Base-by-base conservation (phyloP, 2,797 vertebrate genomes). In the Siniperca undulata region DNA sequence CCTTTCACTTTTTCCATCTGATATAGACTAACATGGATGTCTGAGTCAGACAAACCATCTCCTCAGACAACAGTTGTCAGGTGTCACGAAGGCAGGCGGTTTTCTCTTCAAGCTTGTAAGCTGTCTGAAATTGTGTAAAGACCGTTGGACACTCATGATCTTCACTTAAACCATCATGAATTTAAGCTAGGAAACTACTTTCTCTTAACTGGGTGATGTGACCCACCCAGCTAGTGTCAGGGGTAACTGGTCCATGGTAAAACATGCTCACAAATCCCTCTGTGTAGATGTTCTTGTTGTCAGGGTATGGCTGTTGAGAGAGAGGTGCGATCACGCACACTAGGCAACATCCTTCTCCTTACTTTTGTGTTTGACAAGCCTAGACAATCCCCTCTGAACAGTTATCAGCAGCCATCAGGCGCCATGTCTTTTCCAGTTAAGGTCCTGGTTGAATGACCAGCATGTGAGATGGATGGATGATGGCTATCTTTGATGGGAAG, bases 291-390 rank as follows among this genome's bases (percentile, higher is more conserved):
- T 67, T 74, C 46, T 70, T 80, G 59, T 88, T 85, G 71, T 78
- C 19, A 62, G 36, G 70, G 7, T 50, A 65, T 1, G 1, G 53
- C 46, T 75, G 70, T 40, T 78, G 61, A 80, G 62, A 81, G 48
- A 71, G 42, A 73, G 19, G 78, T 22, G 11, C 0, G 22, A 78
- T 88, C 76, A 62, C 77, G 83, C 83, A 84, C 58, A 19, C 40
- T 1, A 14, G n/a, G 61, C 53, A 79, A 77, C 55, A 76, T 59
- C 68, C 77, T 74, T 81, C 50, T 76, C 7, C 22, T 68, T 24
- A n/a, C 10, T 56, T 74, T 74, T 81, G 66, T 82, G 42, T 70
- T 40, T 36, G 62, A 84, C 85, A 86, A 89, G 86, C 48, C 77
- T 77, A 79, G 70, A 64, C 86, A 82, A 50, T 74, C 70, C 11